Conservation (phyloP, 92 coral and sea anemone genomes). For the Zoanthus sansibaricus region DNA sequence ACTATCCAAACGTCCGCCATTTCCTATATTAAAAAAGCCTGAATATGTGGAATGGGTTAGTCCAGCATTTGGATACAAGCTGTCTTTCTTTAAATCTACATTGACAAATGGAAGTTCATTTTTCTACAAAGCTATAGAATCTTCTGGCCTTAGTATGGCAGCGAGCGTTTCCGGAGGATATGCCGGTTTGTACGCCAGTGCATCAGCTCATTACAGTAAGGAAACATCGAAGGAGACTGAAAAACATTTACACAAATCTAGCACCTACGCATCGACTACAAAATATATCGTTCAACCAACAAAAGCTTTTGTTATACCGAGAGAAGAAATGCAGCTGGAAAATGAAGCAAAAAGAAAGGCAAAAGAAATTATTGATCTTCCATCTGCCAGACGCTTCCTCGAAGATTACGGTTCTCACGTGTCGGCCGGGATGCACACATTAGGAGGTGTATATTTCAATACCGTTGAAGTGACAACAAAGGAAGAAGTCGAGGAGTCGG, state of each 20-base stretch:
- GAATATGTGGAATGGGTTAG: slow-evolving; percentile 36
- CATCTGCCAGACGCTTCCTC: slow-evolving; percentile 19
- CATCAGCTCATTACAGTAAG: slow-evolving; percentile 8
- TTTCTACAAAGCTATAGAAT: slow-evolving; percentile 29
- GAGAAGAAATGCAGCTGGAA: slow-evolving; percentile 24
- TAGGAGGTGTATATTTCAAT: slow-evolving; percentile 28
- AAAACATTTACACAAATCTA: background rate
- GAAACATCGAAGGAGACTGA: slow-evolving; percentile 6
- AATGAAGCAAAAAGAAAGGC: slow-evolving; percentile 13
- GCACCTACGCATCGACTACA: slow-evolving; percentile 31
- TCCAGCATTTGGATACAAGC: slow-evolving; percentile 8
- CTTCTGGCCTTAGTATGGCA: slow-evolving; percentile 40
- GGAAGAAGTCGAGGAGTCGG: slow-evolving; percentile 2
- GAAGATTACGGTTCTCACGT: slow-evolving; percentile 22
- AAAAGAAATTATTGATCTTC: background rate
- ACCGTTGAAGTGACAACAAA: slow-evolving; percentile 24
- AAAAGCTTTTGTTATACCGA: slow-evolving; percentile 22
- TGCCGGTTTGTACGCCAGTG: background rate
- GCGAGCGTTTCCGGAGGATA: slow-evolving; percentile 16
- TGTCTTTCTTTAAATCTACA: slow-evolving; percentile 17
- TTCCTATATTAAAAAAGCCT: slow-evolving; percentile 27
- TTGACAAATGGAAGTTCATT: background rate
- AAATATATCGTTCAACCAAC: slow-evolving; percentile 29
- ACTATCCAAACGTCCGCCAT: slow-evolving; percentile 29
- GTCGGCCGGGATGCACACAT: slow-evolving; percentile 32